These are phyloP conservation scores for Halesus radiatus DNA, from an alignment of 1,140 invertebrate species.

Conservation along the genomic window DNA sequence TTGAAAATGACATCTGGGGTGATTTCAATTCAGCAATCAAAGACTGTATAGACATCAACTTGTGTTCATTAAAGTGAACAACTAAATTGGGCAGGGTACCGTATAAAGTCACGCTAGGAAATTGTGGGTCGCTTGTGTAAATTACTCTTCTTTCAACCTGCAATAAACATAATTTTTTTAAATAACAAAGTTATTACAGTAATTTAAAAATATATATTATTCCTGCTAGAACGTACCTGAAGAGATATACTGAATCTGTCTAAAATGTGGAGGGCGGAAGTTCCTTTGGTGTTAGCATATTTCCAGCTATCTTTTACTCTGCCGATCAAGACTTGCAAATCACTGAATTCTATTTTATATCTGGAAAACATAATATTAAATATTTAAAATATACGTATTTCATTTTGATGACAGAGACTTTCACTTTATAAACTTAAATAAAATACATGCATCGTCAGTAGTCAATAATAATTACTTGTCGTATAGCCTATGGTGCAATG, in stretches of 20 bases:
- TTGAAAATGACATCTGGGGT: constrained; percentile 35
- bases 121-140: constrained; percentile 86
- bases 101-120: constrained; percentile 85
- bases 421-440: not conserved
- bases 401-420: too few species aligned
- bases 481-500: constrained; percentile 82
- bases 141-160: constrained; percentile 85
- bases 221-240: constrained; percentile 70
- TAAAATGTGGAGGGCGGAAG: constrained; percentile 87
- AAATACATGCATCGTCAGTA: not conserved
- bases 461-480: constrained; percentile 69
- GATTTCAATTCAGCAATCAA: constrained; percentile 49
- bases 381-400: not conserved
- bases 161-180: constrained; percentile 41
- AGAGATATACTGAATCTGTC: constrained; percentile 93
- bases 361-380: constrained; percentile 61
- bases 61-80: constrained; percentile 91
- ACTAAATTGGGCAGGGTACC: constrained; percentile 89
- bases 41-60: constrained; percentile 69
- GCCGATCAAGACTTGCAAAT: constrained; percentile 90
- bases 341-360: constrained; percentile 86
- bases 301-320: constrained; percentile 92
- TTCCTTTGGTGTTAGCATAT: constrained; percentile 85
- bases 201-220: not conserved
- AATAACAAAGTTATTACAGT: not conserved